Conservation (phyloP, 2,113 vertebrate genomes). For the Pomatorhinus ruficollis region DNA sequence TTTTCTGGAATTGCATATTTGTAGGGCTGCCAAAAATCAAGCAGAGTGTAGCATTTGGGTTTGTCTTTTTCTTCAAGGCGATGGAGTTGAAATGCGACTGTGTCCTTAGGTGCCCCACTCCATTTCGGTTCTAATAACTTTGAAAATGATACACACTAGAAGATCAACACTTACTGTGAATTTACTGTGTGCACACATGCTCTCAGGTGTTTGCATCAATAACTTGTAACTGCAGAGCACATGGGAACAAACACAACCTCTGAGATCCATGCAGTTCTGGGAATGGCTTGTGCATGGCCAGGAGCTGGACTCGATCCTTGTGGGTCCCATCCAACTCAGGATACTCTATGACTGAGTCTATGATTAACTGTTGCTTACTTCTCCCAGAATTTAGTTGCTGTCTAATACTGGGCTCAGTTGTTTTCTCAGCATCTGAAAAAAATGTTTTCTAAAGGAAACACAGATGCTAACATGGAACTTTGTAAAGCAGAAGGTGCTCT, state of each 20-base stretch:
- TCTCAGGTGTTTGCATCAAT: not conserved
- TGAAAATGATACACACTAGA: rapidly evolving
- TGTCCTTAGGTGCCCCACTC: not conserved
- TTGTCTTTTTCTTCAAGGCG: not conserved
- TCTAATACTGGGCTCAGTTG: not conserved
- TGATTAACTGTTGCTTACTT: not conserved
- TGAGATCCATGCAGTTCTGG: not conserved
- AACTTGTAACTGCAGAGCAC: not conserved
- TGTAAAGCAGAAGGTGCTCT: not conserved
- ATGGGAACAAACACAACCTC: not conserved
- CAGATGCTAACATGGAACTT: not conserved
- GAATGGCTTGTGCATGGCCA: not conserved
- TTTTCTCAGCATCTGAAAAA: not conserved
- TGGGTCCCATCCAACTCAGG: not conserved
- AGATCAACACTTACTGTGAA: not conserved
- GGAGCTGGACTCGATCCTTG: not conserved
- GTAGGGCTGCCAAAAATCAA: not conserved
- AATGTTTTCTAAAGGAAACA: not conserved
- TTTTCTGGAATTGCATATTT: not conserved
- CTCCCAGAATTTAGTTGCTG: not conserved
- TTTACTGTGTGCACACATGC: not conserved
- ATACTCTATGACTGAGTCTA: not conserved
- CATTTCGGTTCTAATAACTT: not conserved
- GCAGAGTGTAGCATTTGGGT: rapidly evolving
- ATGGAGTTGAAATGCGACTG: not conserved